Percentiles rank a stretch among this genome's conserved stretches.
phyloP scores from a whole-genome alignment of 2,113 vertebrate genomes.

The Xenopus tropicalis region UCB_Xtro_10.0 CM004446.2:106303001-106303500 shows the following conservation, averaged over 20 bases:
- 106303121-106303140: no score
- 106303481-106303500: conserved; percentile 45
- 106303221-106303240: neutral
- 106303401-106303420: conserved; percentile 48
- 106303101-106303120: no score
- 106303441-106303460: conserved; percentile 45
- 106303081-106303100: no score
- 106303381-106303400: conserved; percentile 48
- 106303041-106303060: no score
- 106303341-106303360: conserved; percentile 22
- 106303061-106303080: no score
- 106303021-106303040: no score
- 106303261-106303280: no score
- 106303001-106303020: no score
- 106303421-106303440: conserved; percentile 46
- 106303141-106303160: no score
- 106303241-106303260: neutral
- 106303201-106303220: neutral
- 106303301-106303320: conserved; percentile 4
- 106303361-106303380: conserved; percentile 37
- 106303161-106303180: no score
- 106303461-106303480: conserved; percentile 48
- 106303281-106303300: conserved; percentile 18
- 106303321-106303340: neutral
- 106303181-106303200: no score